Evolutionary conservation across 1,140 invertebrate genomes (phyloP), one percentile per base, ranked within the genome.

Genomic region (Heliothis subflexa): DNA sequence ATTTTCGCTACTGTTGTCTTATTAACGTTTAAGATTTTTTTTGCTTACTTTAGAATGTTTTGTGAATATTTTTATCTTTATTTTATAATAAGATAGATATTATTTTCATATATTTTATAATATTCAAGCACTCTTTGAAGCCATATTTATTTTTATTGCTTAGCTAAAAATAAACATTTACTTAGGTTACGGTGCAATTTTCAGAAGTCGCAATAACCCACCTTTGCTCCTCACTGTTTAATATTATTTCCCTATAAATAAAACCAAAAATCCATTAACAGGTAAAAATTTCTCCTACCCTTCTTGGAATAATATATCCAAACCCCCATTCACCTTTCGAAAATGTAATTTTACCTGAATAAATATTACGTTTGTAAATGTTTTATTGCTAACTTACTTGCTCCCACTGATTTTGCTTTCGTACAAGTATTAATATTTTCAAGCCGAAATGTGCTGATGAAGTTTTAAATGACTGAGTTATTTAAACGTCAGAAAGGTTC

Each of bases 261-360:
- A 33, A 61, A 61, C 59, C 28, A 61, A 61, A 14, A 14, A 12
- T n/a, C 3, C 13, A 54, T 54, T 61, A 61, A 61, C 14, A 33
- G 59, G 28, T 33, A 61, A 61, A 13, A 33, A 55, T 55, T 33
- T 33, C 59, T 9, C 25, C n/a, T 61, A 14, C 28, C 25, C 28
- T 33, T 33, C 21, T 61, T 61, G 14, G 14, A 33, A 55, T 21
- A 16, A 28, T 33, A 61, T 61, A 61, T 61, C 13, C 25, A 33
- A 40, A n/a, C 13, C 7, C 25, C 25, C 28, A 33, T 61, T 61
- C 59, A 40, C 59, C 28, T 33, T 61, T 61, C 5, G 25, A 7
- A 61, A 61, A 61, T 28, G 13, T 28, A 33, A 14, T 28, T 61
- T 61, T 61, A 61, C 59, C 59, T 61, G 59, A 61, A 61, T 33